Percentiles rank a stretch among this genome's conserved stretches.
Conservation (phyloP, 2,113 vertebrate genomes). For the Amphiprion ocellaris region DNA sequence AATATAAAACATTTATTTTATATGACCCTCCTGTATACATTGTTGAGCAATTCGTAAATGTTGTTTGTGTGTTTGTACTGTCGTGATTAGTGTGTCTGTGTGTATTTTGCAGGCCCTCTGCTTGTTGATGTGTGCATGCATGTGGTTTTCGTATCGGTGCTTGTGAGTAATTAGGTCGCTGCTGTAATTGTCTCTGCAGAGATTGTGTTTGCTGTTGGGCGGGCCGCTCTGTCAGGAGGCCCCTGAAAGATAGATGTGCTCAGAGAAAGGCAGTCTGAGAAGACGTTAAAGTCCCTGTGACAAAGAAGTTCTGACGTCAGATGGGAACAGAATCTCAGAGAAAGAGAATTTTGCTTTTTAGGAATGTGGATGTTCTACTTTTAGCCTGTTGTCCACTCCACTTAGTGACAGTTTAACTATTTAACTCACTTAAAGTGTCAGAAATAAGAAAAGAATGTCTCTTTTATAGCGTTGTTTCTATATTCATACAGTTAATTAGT, state of each 20-base stretch:
- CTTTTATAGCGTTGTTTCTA: too few species aligned
- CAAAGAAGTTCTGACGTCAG: conserved; percentile 22
- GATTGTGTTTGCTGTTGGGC: conserved; percentile 59
- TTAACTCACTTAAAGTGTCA: too few species aligned
- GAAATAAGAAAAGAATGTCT: too few species aligned
- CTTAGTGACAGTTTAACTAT: not conserved
- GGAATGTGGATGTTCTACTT: conserved; percentile 14
- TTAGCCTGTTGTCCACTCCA: not conserved
- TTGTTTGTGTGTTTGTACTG: conserved; percentile 20
- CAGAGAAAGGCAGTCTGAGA: conserved; percentile 39
- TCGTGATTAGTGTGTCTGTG: not conserved
- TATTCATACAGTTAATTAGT: too few species aligned
- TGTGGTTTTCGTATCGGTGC: conserved; percentile 40
- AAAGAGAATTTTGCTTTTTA: conserved; percentile 35
- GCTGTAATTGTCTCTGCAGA: conserved; percentile 72
- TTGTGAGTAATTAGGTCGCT: conserved; percentile 71
- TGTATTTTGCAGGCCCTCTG: conserved; percentile 10
- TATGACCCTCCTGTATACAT: conserved; percentile 35
- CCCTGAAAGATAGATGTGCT: conserved; percentile 57
- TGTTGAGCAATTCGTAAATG: conserved; percentile 41
- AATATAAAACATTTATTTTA: conserved; percentile 20
- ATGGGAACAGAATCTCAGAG: not conserved
- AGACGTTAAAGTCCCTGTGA: conserved; percentile 29
- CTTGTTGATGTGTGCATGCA: conserved; percentile 17
- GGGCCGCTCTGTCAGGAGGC: conserved; percentile 53